Percentiles rank a stretch among this genome's conserved stretches.
Evolutionary conservation across 2,797 vertebrate genomes (phyloP).

Genomic region (Anguilla obscura): DNA sequence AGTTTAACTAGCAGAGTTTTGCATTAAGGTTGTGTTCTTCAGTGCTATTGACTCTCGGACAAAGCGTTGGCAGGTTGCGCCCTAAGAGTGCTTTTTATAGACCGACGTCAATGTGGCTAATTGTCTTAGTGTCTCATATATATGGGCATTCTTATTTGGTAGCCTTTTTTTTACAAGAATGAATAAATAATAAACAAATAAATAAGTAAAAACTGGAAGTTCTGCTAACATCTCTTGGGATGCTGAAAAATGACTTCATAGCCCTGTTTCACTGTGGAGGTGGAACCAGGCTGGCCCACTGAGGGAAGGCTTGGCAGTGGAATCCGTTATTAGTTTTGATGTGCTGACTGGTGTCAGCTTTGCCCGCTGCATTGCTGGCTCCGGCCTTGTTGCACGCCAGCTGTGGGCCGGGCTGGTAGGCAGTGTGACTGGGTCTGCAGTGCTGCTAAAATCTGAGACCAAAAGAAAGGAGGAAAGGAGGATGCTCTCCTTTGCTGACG

Average conservation of each 20-base stretch:
- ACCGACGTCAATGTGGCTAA: background rate
- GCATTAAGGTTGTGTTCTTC: background rate
- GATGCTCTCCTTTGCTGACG: background rate
- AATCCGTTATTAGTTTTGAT: background rate
- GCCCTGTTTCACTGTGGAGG: background rate
- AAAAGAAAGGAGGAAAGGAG: background rate
- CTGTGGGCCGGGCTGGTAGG: background rate
- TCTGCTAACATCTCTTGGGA: conserved; percentile 6
- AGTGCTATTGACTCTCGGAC: background rate
- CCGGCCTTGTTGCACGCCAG: background rate
- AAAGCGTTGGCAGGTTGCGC: background rate
- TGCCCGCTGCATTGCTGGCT: background rate
- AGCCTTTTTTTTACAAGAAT: background rate
- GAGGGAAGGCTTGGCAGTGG: background rate
- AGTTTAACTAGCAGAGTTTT: background rate
- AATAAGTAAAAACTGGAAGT: background rate
- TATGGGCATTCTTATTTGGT: background rate
- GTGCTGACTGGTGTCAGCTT: background rate
- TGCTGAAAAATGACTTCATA: background rate
- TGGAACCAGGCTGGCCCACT: background rate
- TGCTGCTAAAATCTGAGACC: background rate
- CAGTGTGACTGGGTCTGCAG: background rate
- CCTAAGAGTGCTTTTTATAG: conserved; percentile 2
- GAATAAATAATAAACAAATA: conserved; percentile 1
- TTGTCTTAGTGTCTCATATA: background rate